Evolutionary conservation across 2,888 invertebrate genomes (phyloP).

Genomic region (Drosophila melanosoma): DNA sequence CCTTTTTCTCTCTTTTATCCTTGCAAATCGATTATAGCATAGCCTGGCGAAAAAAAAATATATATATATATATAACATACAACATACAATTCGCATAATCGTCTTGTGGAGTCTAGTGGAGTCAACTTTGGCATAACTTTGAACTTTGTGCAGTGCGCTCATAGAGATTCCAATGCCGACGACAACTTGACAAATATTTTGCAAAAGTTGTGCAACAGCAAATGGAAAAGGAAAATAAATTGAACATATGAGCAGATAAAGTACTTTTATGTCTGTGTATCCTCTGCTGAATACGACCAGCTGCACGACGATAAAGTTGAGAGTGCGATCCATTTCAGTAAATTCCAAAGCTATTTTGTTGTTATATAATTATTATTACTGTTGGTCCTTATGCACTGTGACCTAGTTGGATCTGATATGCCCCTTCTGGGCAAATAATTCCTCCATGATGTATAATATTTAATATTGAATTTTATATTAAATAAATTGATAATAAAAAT

Average conservation of each 20-base stretch:
- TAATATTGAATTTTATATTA: neutral
- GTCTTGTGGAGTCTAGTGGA: conserved; percentile 39
- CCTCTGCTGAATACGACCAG: neutral
- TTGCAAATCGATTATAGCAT: conserved; percentile 12
- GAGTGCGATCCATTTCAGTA: neutral
- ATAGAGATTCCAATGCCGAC: conserved; percentile 55
- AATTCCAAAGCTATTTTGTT: conserved; percentile 1
- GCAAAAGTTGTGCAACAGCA: conserved; percentile 33
- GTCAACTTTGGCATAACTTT: conserved; percentile 58
- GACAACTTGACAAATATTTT: conserved; percentile 63
- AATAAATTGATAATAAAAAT: neutral
- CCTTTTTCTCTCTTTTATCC: neutral
- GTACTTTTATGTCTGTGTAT: neutral
- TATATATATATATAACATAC: neutral
- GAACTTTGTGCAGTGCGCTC: conserved; percentile 22
- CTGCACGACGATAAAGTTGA: neutral
- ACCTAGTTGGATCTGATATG: neutral
- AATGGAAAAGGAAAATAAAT: neutral
- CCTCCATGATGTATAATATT: neutral
- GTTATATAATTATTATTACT: neutral
- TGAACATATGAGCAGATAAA: conserved; percentile 4
- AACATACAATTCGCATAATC: conserved; percentile 35
- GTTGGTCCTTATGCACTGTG: neutral
- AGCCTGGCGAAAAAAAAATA: conserved; percentile 9
- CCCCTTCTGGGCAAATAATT: neutral